Evolutionary conservation across 1,140 invertebrate species (phyloP).

Genomic region (Coelopa frigida): DNA sequence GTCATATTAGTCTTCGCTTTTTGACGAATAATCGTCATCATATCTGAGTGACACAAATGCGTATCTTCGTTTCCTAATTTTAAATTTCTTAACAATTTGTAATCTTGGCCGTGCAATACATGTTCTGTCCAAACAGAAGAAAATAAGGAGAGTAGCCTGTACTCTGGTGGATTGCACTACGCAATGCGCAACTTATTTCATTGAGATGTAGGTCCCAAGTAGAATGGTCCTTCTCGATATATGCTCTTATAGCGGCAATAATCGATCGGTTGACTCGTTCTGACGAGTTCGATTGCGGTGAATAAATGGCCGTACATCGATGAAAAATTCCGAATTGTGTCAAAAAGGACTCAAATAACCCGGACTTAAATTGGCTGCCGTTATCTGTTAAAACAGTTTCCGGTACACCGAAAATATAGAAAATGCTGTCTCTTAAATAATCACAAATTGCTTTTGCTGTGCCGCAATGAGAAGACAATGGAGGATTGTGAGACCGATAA

Average conservation of each 20-base stretch:
- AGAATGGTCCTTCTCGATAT: no score
- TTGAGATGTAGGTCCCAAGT: no score
- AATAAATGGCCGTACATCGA: background rate
- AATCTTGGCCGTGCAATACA: background rate
- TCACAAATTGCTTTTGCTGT: no score
- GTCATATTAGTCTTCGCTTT: no score
- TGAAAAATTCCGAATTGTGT: background rate
- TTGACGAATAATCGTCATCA: no score
- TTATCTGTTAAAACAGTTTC: background rate
- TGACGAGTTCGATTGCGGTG: conserved; percentile 3
- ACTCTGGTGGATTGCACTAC: background rate
- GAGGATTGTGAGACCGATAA: no score
- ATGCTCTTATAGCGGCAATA: background rate
- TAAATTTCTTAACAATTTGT: no score
- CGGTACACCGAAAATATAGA: background rate
- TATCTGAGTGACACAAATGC: no score
- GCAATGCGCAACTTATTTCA: background rate
- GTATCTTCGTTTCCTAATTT: no score
- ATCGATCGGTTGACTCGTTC: conserved; percentile 8
- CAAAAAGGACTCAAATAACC: background rate
- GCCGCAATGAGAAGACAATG: no score
- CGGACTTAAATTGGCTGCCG: conserved; percentile 1
- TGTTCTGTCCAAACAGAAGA: background rate
- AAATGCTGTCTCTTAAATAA: background rate
- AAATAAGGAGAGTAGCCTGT: background rate